A percentile compares a stretch with the other conserved stretches of the same genome.
These are phyloP conservation scores for Drosophila bunnanda DNA, from an alignment of 2,888 invertebrate genomes.

Conservation along the genomic window DNA sequence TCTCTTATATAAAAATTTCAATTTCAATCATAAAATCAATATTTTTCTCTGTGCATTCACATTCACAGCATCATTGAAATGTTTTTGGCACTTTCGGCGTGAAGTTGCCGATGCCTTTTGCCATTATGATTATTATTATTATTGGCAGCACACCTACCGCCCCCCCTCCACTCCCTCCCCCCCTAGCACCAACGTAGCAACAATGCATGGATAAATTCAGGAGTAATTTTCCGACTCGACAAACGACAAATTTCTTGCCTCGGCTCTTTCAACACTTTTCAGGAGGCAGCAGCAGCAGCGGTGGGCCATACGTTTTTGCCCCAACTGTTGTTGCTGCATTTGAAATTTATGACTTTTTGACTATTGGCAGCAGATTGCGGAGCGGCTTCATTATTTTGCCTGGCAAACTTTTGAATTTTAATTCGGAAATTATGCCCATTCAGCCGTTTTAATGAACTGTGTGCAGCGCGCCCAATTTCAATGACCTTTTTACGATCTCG, in stretches of 20 bases:
- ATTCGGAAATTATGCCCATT: slow-evolving; percentile 75
- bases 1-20: no score
- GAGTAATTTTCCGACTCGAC: slow-evolving; percentile 48
- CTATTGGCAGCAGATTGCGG: slow-evolving; percentile 80
- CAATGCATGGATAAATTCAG: slow-evolving; percentile 72
- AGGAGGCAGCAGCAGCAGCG: background rate
- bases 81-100: slow-evolving; percentile 75
- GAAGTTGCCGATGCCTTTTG: slow-evolving; percentile 66
- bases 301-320: slow-evolving; percentile 37
- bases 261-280: slow-evolving; percentile 42
- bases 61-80: slow-evolving; percentile 69
- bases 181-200: slow-evolving; percentile 40
- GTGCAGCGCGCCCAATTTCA: slow-evolving; percentile 45
- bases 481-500: slow-evolving; percentile 44
- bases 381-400: slow-evolving; percentile 75
- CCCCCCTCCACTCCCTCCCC: background rate
- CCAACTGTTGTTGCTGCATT: slow-evolving; percentile 59
- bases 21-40: no score
- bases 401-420: slow-evolving; percentile 75
- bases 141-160: slow-evolving; percentile 50
- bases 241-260: slow-evolving; percentile 63
- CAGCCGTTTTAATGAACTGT: slow-evolving; percentile 71
- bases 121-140: slow-evolving; percentile 77
- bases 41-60: slow-evolving; percentile 1
- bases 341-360: slow-evolving; percentile 78